Evolutionary conservation across 2,113 vertebrate species (phyloP), one percentile per base, ranked within the genome.

Genomic region (Baryphthengus martii): DNA sequence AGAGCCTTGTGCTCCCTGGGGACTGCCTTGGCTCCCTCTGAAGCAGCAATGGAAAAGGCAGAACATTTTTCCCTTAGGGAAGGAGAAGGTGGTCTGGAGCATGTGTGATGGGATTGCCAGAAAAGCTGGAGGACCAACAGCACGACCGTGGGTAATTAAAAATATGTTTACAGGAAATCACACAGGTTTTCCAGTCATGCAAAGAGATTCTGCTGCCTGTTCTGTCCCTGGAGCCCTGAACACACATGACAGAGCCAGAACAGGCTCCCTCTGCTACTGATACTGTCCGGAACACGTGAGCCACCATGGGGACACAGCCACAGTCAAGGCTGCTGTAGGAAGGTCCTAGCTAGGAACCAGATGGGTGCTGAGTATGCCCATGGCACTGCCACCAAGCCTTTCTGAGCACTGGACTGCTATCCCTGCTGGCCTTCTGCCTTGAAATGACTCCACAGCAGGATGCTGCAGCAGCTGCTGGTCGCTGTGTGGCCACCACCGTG

Each of bases 21-120:
- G 18, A 8, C 18, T 0, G 0, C 50, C 37, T 44, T 52, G 89
- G 17, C 74, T 77, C 55, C 42, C 25, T 6, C 14, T 0, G 3
- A 10, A 56, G 83, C 66, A 95, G 79, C 71, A 31, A 6, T 11
- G 58, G 58, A 20, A 82, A 85, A 89, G 19, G 5, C 33, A 40
- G 53, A 18, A 13, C 26, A 4, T 16, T 11, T 39, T 26, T 21
- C 16, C 20, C 58, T 9, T 9, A 18, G 56, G 49, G 47, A 44
- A 74, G 81, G 50, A 44, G 44, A 18, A 90, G 53, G 21, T 47
- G 55, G 7, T 17, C 40, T 71, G 77, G 76, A 74, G 31, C 39
- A 12, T 0, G 0, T 5, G 31, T 29, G 44, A 2, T 49, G 49
- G 77, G 29, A 18, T 26, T 42, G 45, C 40, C 17, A 45, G 72